Evolutionary conservation across 2,797 vertebrate species (phyloP).

Genomic region (Acomys russatus): DNA sequence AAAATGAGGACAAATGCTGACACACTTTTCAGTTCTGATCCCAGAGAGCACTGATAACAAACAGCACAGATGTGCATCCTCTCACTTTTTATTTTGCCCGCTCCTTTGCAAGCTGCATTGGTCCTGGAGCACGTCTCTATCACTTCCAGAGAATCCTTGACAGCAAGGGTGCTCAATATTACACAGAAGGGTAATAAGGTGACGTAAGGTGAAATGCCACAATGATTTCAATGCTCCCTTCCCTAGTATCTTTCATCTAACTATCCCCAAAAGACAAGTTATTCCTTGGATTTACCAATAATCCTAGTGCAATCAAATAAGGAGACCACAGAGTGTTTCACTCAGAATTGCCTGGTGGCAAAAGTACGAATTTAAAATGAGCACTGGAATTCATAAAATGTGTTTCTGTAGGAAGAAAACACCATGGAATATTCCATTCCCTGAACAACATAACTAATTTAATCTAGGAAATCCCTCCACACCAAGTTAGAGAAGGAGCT

Average conservation of each 20-base stretch:
- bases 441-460: neutral
- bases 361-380: constrained; percentile 15
- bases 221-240: neutral
- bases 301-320: neutral
- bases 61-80: neutral
- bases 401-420: constrained; percentile 43
- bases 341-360: constrained; percentile 5
- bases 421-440: neutral
- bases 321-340: neutral
- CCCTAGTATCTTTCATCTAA: neutral
- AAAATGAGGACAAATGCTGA: constrained; percentile 52
- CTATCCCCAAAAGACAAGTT: neutral
- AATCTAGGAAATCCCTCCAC: neutral
- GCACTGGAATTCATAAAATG: neutral
- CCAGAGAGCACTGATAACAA: neutral
- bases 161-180: neutral
- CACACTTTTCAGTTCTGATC: constrained; percentile 20
- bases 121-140: neutral
- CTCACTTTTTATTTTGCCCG: neutral
- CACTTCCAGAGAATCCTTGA: neutral
- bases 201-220: neutral
- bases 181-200: neutral
- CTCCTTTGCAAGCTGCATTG: neutral
- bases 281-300: neutral
- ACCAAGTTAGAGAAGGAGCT: neutral